A percentile compares a stretch with the other conserved stretches of the same genome.
Evolutionary conservation across 2,113 vertebrate species (phyloP).

Genomic region (Bombycilla garrulus): DNA sequence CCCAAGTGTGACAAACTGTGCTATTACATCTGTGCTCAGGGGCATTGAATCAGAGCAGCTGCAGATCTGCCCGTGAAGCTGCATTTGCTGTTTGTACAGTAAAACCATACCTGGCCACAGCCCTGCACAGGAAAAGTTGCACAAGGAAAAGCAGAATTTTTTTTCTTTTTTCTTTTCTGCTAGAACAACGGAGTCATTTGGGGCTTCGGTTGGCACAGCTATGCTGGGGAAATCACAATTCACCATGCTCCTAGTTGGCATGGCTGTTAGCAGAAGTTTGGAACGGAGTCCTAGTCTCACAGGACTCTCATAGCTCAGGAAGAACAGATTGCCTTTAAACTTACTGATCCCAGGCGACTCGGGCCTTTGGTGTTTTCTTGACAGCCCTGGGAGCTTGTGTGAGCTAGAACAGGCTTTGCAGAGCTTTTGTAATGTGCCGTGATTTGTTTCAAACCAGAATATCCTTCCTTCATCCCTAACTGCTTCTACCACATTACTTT

Average conservation of each 20-base stretch:
- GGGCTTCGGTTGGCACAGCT: slow-evolving; percentile 23
- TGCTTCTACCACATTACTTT: background rate
- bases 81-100: background rate
- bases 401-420: slow-evolving; percentile 21
- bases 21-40: background rate
- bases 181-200: background rate
- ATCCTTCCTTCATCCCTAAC: background rate
- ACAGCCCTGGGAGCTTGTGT: slow-evolving; percentile 30
- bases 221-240: slow-evolving; percentile 40
- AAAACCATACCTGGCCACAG: background rate
- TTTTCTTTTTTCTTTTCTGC: background rate
- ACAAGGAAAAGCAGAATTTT: background rate
- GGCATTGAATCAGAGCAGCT: background rate
- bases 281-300: slow-evolving; percentile 5
- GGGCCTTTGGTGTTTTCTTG: slow-evolving; percentile 52
- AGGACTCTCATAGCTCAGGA: slow-evolving; percentile 42
- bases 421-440: background rate
- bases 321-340: slow-evolving; percentile 66
- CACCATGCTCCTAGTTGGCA: slow-evolving; percentile 34
- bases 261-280: slow-evolving; percentile 53
- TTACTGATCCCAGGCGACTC: slow-evolving; percentile 22
- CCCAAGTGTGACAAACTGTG: background rate
- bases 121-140: background rate
- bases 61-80: background rate
- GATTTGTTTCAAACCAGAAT: background rate